phyloP scores from a whole-genome alignment of 2,888 invertebrate species.

The Stenichneumon culpator region DNA sequence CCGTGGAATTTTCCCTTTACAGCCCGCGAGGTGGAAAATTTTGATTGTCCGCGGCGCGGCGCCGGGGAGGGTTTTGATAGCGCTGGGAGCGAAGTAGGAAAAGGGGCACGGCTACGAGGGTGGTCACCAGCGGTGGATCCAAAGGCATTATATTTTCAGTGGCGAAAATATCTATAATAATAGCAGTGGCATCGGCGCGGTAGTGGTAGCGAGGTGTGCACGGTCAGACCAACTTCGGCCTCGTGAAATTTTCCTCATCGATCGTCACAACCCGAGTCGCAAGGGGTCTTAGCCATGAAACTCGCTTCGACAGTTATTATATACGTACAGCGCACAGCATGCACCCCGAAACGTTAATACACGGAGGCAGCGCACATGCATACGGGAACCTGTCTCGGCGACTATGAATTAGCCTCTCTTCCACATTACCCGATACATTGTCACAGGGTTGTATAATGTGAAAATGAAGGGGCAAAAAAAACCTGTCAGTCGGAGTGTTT shows the following conservation, averaged over 20 bases:
- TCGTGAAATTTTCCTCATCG: conserved; percentile 63
- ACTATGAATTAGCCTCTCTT: not conserved
- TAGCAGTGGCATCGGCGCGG: not conserved
- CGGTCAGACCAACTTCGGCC: conserved; percentile 23
- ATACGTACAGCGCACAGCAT: conserved; percentile 10
- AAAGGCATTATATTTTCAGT: conserved; percentile 38
- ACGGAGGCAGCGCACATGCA: not conserved
- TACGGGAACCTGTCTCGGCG: not conserved
- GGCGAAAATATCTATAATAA: conserved; percentile 10
- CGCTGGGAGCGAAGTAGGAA: not conserved
- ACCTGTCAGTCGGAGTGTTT: too few relatives aligned
- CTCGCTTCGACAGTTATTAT: conserved; percentile 29
- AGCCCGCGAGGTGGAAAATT: conserved; percentile 43
- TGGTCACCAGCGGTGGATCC: conserved; percentile 30
- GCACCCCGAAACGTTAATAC: not conserved
- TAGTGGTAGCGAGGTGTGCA: not conserved
- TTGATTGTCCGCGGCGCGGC: conserved; percentile 45
- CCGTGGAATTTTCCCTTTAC: conserved; percentile 58
- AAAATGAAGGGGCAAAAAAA: not conserved
- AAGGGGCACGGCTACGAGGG: not conserved
- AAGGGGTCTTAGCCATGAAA: conserved; percentile 54
- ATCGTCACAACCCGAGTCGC: conserved; percentile 42
- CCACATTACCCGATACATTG: not conserved
- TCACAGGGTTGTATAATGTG: not conserved
- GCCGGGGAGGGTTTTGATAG: conserved; percentile 28